A percentile compares a stretch with the other conserved stretches of the same genome.
phyloP scores from a whole-genome alignment of 2,797 vertebrate species.

The Heterohyrax brucei region DNA sequence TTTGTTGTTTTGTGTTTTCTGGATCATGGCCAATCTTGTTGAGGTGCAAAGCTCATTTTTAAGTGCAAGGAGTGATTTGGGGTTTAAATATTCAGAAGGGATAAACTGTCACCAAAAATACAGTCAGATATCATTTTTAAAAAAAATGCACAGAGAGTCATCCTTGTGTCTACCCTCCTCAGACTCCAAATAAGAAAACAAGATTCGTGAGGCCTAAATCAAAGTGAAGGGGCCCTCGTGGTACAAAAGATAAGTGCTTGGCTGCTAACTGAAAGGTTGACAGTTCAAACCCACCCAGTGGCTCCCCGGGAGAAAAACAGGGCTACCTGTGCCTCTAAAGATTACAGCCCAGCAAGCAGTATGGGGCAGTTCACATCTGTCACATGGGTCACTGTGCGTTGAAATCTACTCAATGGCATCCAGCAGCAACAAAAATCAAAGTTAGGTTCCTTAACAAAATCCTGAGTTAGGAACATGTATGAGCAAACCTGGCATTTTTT shows the following conservation, averaged over 20 bases:
- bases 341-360: too few species aligned
- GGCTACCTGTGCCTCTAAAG: too few species aligned
- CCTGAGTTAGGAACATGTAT: conserved; percentile 23
- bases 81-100: conserved; percentile 42
- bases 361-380: not conserved
- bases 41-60: not conserved
- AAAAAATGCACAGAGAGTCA: not conserved
- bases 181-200: conserved; percentile 63
- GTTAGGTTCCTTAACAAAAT: conserved; percentile 58
- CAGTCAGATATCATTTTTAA: not conserved
- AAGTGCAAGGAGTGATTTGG: conserved; percentile 49
- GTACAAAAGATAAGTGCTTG: not conserved
- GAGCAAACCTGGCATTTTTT: conserved; percentile 46
- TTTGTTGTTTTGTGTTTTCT: too few species aligned
- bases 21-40: too few species aligned
- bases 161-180: not conserved
- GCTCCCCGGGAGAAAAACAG: too few species aligned
- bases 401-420: not conserved
- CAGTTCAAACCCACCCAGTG: too few species aligned
- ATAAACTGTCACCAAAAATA: not conserved
- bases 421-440: not conserved
- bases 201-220: conserved; percentile 48
- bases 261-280: too few species aligned
- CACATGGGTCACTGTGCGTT: not conserved
- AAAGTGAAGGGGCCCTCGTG: not conserved